Evolutionary conservation across 2,888 invertebrate genomes (phyloP), one percentile per base, ranked within the genome.

Genomic region (Pasiphila rectangulata): DNA sequence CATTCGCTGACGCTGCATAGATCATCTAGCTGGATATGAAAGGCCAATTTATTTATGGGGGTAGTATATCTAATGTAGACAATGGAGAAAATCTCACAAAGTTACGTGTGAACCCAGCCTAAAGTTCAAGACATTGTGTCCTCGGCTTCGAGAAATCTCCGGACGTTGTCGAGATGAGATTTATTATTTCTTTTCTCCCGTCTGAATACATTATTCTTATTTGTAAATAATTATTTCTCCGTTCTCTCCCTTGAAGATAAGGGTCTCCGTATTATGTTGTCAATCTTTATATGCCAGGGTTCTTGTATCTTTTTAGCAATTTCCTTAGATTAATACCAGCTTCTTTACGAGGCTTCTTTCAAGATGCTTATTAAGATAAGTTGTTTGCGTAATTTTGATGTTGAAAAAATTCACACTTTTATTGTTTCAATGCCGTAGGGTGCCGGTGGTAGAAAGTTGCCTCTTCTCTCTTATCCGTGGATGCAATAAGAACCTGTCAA

Each of bases 191-290:
- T 64, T 71, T 60, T 66, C 63, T 67, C 61, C 64, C 62, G 59
- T 64, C 67, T 68, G 74, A 72, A 76, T 75, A 72, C 69, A 74
- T 75, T 75, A 74, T 67, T 72, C 65, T 75, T 72, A 77, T 78
- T 76, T 77, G 71, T 75, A 74, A 74, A 77, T 74, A 75, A 77
- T 76, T 75, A 77, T 68, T 68, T 65, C 55, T 61, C 49, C 54
- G 48, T 45, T 58, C 51, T 39, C 42, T 55, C 55, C 60, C 56
- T 54, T 35, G 4, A 63, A 60, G 69, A 68, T 56, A 60, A 57
- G 57, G 59, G 57, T 54, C 66, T 63, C 57, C 59, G 63, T 53
- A 64, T 67, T 63, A 46, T 54, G 59, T 54, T 49, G 48, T 47
- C 45, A 12, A 40, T 39, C 29, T 51, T 47, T 47, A 30, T 42